Evolutionary conservation across 2,113 vertebrate genomes (phyloP), one percentile per base, ranked within the genome.

Genomic region (Lophochroa leadbeateri): DNA sequence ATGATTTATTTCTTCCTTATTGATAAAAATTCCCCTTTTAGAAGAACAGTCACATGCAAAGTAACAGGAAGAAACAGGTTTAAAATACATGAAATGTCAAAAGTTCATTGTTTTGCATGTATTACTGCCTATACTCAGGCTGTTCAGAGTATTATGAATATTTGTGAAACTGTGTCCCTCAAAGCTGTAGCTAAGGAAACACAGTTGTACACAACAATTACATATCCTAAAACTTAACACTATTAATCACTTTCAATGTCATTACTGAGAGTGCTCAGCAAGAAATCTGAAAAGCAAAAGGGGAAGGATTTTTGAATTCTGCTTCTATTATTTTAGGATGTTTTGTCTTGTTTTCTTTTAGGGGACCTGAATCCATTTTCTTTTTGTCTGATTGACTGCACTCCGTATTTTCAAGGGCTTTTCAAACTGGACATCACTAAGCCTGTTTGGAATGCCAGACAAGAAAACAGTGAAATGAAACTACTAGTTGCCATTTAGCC

Each of bases 1-100:
- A 91, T 78, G 60, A 94, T 94, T 93, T 96, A 87, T 94, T 94
- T 80, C 79, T 92, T 87, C 55, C 67, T 83, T 82, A 82, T n/a
- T 28, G 16, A 85, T 53, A 93, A 93, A 88, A 90, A 55, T 46
- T 43, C 46, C 63, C 53, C 41, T 86, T 95, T 84, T 61, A 77
- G 57, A 90, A 80, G 49, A 77, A 78, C 82, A 86, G 12, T 55
- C 57, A 52, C 13, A 65, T 41, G 68, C 28, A 27, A 74, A 69
- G 27, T 53, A 92, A 70, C 7, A 29, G 17, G 3, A 11, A 53
- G 8, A 90, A 72, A 46, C 68, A 71, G 46, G 72, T 65, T 58
- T 16, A 61, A 86, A 88, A 94, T 49, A 47, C 4, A 93, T 60
- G 9, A 81, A 82, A 78, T 76, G 68, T 55, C 64, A 64, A 33